A percentile compares a stretch with the other conserved stretches of the same genome.
phyloP scores from a whole-genome alignment of 92 coral and sea anemone genomes.

The Metridium senile region DNA sequence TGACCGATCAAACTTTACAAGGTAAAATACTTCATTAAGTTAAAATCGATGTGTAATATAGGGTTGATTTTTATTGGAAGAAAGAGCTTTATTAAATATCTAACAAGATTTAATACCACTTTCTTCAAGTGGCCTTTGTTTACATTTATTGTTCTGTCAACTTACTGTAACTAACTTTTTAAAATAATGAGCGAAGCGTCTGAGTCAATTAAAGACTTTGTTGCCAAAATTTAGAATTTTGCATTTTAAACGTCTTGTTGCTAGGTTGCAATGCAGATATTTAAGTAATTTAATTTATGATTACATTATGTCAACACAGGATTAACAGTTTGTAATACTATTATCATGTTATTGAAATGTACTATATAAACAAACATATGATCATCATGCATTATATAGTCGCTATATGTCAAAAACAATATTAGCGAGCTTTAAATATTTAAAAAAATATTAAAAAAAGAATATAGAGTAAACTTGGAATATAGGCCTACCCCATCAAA shows the following conservation, averaged over 20 bases:
- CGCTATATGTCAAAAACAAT: no score
- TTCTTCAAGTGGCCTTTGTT: not conserved
- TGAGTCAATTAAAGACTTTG: not conserved
- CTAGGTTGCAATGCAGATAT: not conserved
- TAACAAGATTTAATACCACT: not conserved
- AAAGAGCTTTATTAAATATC: not conserved
- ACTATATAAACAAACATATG: no score
- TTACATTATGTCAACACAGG: no score
- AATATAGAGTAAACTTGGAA: no score
- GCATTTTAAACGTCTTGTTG: not conserved
- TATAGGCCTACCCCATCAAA: no score
- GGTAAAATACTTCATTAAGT: slow-evolving; percentile 42
- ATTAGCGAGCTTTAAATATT: no score
- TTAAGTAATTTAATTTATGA: not conserved
- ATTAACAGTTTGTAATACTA: no score
- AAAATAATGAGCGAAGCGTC: not conserved
- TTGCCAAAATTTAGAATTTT: not conserved
- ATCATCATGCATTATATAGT: no score
- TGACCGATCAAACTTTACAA: slow-evolving; percentile 69
- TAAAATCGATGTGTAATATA: not conserved
- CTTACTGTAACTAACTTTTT: not conserved
- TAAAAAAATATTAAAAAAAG: no score
- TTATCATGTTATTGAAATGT: no score
- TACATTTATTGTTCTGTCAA: not conserved
- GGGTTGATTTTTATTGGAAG: not conserved